Percentiles rank a stretch among this genome's conserved stretches.
phyloP scores from a whole-genome alignment of 2,113 vertebrate species.

The Calidris pygmaea region DNA sequence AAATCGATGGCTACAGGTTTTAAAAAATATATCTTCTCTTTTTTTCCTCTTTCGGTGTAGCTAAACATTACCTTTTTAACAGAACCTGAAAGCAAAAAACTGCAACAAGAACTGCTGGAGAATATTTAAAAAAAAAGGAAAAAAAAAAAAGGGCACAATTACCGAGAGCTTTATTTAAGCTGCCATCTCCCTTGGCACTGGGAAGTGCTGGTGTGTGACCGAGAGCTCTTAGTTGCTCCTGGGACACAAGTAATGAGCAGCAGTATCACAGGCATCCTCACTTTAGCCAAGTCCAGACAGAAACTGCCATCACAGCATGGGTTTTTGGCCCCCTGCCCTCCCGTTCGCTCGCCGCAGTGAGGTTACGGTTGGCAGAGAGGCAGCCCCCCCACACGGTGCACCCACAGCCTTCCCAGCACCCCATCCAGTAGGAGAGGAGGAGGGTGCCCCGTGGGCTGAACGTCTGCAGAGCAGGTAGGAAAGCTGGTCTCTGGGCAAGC shows the following conservation, averaged over 20 bases:
- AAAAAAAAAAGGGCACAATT: background rate
- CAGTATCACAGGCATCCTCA: background rate
- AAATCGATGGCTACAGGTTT: background rate
- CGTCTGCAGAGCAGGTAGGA: background rate
- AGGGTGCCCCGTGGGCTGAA: accelerated
- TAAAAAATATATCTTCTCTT: background rate
- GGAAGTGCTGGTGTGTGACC: background rate
- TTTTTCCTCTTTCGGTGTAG: background rate
- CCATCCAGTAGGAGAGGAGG: background rate
- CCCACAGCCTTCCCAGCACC: background rate
- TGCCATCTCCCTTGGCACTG: background rate
- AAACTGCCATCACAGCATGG: background rate
- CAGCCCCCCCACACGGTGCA: background rate
- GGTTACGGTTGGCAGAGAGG: background rate
- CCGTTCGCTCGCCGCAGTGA: accelerated
- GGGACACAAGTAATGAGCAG: background rate
- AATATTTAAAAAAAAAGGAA: background rate
- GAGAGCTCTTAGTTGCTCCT: background rate
- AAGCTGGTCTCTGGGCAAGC: background rate
- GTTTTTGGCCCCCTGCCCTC: slow-evolving; percentile 5
- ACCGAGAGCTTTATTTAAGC: background rate
- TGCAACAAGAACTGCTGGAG: background rate
- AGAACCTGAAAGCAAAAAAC: background rate
- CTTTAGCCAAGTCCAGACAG: background rate
- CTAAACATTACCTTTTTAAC: background rate